Percentiles rank a stretch among this genome's conserved stretches.
These are phyloP conservation scores for Hypomesus transpacificus DNA, from an alignment of 2,113 vertebrate species.

Conservation along the genomic window DNA sequence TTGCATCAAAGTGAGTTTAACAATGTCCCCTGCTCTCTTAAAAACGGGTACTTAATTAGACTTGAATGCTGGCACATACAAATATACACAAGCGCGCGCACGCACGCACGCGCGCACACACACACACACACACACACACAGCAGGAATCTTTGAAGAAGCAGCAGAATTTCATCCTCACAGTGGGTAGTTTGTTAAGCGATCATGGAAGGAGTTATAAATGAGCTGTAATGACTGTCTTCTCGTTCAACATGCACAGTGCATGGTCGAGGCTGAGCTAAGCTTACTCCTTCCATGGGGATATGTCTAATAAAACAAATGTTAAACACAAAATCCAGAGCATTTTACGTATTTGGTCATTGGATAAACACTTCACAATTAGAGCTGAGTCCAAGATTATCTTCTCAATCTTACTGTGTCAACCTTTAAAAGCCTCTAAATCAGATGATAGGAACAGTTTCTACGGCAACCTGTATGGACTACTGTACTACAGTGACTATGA, in stretches of 20 bases:
- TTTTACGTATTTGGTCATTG: slow-evolving; percentile 38
- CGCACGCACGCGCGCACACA: neutral
- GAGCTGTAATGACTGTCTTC: neutral
- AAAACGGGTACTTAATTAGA: slow-evolving; percentile 68
- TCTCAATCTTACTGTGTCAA: slow-evolving; percentile 58
- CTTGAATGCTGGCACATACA: slow-evolving; percentile 54
- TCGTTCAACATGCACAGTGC: neutral
- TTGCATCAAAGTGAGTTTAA: slow-evolving; percentile 64
- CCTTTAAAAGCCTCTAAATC: slow-evolving; percentile 43
- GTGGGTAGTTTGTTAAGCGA: neutral
- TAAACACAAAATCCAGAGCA: slow-evolving; percentile 47
- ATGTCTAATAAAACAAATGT: slow-evolving; percentile 49
- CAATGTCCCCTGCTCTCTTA: slow-evolving; percentile 61
- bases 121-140: neutral
- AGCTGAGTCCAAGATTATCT: slow-evolving; percentile 36
- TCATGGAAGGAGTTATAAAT: neutral
- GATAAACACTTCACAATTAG: slow-evolving; percentile 36
- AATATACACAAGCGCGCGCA: neutral
- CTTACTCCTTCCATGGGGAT: slow-evolving; percentile 14
- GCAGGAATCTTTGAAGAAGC: neutral
- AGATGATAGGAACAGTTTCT: slow-evolving; percentile 12
- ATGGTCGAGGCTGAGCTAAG: neutral
- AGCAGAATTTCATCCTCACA: too few relatives aligned
- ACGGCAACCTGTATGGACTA: too few relatives aligned
- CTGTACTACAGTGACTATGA: too few relatives aligned